Percentiles rank a stretch among this genome's conserved stretches.
These are phyloP conservation scores for Microplitis demolitor DNA, from an alignment of 1,140 invertebrate genomes.

Conservation along the genomic window DNA sequence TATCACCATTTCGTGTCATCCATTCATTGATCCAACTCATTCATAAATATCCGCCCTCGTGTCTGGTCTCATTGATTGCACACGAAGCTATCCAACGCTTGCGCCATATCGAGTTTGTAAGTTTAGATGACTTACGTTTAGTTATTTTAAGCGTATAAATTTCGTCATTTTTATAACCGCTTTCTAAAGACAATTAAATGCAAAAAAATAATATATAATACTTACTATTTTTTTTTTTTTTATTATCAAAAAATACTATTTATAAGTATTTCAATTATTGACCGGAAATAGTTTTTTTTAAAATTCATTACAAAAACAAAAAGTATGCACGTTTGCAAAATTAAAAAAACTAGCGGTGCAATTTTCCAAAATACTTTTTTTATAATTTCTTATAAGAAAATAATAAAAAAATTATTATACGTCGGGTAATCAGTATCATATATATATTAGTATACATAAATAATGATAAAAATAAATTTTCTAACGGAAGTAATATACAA, in stretches of 20 bases:
- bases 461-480: neutral
- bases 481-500: neutral
- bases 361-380: neutral
- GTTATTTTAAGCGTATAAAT: neutral
- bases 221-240: neutral
- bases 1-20: neutral
- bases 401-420: too few species aligned
- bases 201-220: neutral
- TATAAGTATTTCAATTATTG: too few species aligned
- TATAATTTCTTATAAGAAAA: too few species aligned
- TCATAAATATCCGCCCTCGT: constrained; percentile 22
- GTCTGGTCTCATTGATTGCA: constrained; percentile 16
- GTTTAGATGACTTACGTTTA: neutral
- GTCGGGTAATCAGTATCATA: too few species aligned
- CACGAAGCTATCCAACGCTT: neutral
- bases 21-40: constrained; percentile 25
- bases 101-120: neutral
- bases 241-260: too few species aligned
- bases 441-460: too few species aligned
- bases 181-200: neutral
- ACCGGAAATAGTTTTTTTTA: too few species aligned
- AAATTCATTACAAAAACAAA: too few species aligned
- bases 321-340: too few species aligned
- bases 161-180: neutral
- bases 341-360: too few species aligned